phyloP scores from a whole-genome alignment of 2,797 vertebrate genomes.

The Dromococcyx pavoninus region DNA sequence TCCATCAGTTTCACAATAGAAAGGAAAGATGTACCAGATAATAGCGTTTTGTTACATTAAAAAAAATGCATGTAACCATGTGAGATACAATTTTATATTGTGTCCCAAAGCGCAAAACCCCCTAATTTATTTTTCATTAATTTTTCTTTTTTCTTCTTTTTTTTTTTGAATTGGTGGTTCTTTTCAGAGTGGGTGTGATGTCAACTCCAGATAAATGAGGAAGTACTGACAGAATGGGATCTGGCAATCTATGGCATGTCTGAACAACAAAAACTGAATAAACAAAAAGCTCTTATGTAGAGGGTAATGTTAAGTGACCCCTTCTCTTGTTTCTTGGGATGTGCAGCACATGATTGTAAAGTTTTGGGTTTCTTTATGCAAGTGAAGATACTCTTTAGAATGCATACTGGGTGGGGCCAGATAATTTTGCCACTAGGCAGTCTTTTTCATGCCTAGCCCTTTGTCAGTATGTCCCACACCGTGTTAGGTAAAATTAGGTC shows the following conservation, averaged over 20 bases:
- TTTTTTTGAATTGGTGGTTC: background rate
- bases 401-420: constrained; percentile 28
- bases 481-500: constrained; percentile 71
- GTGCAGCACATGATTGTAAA: constrained; percentile 36
- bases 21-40: background rate
- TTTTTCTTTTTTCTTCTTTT: background rate
- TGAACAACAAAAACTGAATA: constrained; percentile 44
- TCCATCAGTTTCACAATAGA: background rate
- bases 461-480: constrained; percentile 64
- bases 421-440: constrained; percentile 62
- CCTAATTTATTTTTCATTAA: background rate
- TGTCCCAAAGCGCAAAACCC: background rate
- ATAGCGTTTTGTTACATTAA: background rate
- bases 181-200: constrained; percentile 22
- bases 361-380: constrained; percentile 43
- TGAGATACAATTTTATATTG: background rate
- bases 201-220: constrained; percentile 1
- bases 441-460: constrained; percentile 64
- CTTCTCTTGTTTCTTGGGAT: constrained; percentile 50
- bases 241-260: constrained; percentile 25
- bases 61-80: background rate
- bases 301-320: constrained; percentile 3
- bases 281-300: constrained; percentile 16
- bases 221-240: background rate
- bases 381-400: constrained; percentile 51